Evolutionary conservation across 2,888 invertebrate genomes (phyloP), one percentile per base, ranked within the genome.

Genomic region (Malthinus seriepunctatus): DNA sequence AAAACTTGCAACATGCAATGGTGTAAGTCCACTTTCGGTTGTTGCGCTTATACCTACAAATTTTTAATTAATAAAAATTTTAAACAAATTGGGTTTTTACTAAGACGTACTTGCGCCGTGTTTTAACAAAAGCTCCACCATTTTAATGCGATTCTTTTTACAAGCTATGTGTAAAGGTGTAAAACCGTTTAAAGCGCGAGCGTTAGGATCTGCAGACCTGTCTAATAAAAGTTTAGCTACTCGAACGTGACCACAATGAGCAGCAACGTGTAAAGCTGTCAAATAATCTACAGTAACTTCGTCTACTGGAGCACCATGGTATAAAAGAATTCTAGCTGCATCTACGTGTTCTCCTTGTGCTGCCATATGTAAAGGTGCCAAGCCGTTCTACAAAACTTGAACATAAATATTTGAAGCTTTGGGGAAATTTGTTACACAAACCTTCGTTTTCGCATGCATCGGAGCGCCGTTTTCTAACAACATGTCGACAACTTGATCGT

Each of bases 271-370:
- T 32, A 99, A 84, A 1, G 97, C 95, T 0, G 97, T 98, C 72
- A 98, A 83, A 78, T 97, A 98, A 80, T 99, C 98, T 38, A 97
- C 95, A 0, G 97, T 98, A 63, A 98, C 96, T 81, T 98, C 98
- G 81, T 98, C 97, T 47, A 98, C 97, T n/a, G 95, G 94, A 1
- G 97, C 97, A 65, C 95, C 93, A 78, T 97, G 93, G 68, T 93
- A 87, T 8, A 98, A 85, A 6, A 98, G 84, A 49, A 95, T 91
- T 51, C 95, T 85, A 4, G 97, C 97, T 59, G 96, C 95, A 79
- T 97, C 96, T 66, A 97, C 95, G 78, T 98, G 97, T 80, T 99
- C 97, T 63, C 98, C 98, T 80, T 98, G 97, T 50, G 96, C 94
- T 60, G 97, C 94, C 97, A 98, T 98, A 81, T 98, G 98, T 67